Conservation (phyloP, 2,888 invertebrate species). For the Eustalomyia histrio region DNA sequence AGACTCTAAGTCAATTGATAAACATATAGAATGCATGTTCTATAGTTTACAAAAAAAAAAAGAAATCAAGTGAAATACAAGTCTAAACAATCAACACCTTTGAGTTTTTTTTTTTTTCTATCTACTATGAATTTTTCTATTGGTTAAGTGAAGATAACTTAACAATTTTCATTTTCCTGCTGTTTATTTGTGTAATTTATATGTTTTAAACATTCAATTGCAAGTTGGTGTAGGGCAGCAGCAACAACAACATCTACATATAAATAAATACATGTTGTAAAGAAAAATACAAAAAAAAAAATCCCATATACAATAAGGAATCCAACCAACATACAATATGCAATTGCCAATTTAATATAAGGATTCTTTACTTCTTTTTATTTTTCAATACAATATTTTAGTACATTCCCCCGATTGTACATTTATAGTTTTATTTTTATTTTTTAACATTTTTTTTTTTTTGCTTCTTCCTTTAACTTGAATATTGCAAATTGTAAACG, state of each 20-base stretch:
- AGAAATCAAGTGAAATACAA: constrained; percentile 15
- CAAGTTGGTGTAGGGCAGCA: constrained; percentile 24
- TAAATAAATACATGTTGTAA: background rate
- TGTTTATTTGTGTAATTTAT: constrained; percentile 63
- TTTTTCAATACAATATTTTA: constrained; percentile 36
- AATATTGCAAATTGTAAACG: constrained; percentile 63
- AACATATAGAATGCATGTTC: constrained; percentile 25
- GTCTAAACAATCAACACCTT: constrained; percentile 64
- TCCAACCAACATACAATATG: background rate
- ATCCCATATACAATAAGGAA: too few relatives aligned
- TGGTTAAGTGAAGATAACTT: constrained; percentile 65
- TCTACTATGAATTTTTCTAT: constrained; percentile 42
- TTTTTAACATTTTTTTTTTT: background rate
- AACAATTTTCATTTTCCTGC: constrained; percentile 65
- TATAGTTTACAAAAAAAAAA: constrained; percentile 14
- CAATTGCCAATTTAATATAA: constrained; percentile 57
- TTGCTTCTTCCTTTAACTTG: constrained; percentile 16
- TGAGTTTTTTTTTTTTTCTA: constrained; percentile 37
- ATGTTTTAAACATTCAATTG: constrained; percentile 63
- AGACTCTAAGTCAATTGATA: constrained; percentile 31
- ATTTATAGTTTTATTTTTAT: constrained; percentile 3
- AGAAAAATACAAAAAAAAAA: too few relatives aligned
- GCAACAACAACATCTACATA: constrained; percentile 38
- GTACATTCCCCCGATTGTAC: constrained; percentile 30
- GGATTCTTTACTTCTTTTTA: constrained; percentile 29